Evolutionary conservation across 2,888 invertebrate genomes (phyloP), one percentile per base, ranked within the genome.

Genomic region (Linyphia triangularis): DNA sequence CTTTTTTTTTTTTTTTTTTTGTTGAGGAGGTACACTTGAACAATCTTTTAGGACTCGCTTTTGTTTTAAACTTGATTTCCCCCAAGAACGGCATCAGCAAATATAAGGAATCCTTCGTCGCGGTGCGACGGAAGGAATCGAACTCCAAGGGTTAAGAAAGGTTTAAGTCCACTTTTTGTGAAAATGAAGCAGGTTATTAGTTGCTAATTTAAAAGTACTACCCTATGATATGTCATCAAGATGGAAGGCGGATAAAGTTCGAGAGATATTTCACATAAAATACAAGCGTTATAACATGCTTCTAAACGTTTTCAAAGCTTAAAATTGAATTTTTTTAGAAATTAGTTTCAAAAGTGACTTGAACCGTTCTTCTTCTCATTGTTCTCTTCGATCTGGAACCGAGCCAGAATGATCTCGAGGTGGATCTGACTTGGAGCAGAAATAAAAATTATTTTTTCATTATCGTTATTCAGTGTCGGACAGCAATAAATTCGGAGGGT

Each of bases 31-130:
- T 70, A 28, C 86, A 75, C 75, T 40, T 26, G 73, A 67, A 88
- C 81, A 59, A 81, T 63, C 81, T 81, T 86, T 81, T 86, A 73
- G 43, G 40, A 24, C 33, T 70, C 43, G 43, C 63, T 43, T 85
- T 85, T 81, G 79, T 86, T 86, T 86, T 86, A 86, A 86, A 86
- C 72, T 43, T 86, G 81, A 81, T 86, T 81, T 88, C 86, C 86
- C 81, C 61, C 28, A 86, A 86, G 86, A 81, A 81, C 63, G 28
- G 69, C 43, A 33, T 37, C 67, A 57, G 63, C 72, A 72, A 82
- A 82, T 72, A n/a, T 63, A 82, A 61, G 72, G 63, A 63, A 37
- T 72, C 72, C 43, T 72, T 43, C 65, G n/a, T 22, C 28, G 33
- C n/a, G n/a, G n/a, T n/a, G n/a, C n/a, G n/a, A n/a, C n/a, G n/a